Base-by-base conservation (phyloP, 1,140 invertebrate species). In the Calephelis nemesis region DNA sequence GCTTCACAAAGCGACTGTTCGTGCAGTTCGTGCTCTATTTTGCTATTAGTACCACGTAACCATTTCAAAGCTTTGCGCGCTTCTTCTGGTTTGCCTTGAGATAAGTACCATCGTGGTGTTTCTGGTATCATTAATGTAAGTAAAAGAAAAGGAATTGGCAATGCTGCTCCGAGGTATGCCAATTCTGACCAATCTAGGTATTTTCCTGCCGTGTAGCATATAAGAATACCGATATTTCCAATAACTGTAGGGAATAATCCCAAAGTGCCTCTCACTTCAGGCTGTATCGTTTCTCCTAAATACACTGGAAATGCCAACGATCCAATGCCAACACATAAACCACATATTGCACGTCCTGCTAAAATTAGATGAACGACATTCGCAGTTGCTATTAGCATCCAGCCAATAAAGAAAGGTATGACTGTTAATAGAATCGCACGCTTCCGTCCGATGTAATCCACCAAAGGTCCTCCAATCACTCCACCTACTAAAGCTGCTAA, bases 221-320 rank as follows among this genome's bases (percentile, higher is more conserved):
- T 42, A 30, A 98, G 83, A 70, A 98, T 97, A 64, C 97, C 96
- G 63, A 96, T 95, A 78, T 98, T 98, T 80, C 98, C 98, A 69
- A 98, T 94, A 0, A 96, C 96, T 4, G 98, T 98, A 0, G 97
- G 97, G 71, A 98, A 92, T 45, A 98, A 91, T 8, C 97, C 97
- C 30, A 98, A 92, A 4, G 96, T 96, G 10, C 98, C 98, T 52
- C 98, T 92, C 0, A 98, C 96, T 92, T 98, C 96, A 0, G 97
- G 95, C 79, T 98, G 97, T 40, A 98, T 94, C 0, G 97, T 97
- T 92, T 98, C 98, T 5, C 97, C 97, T 9, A 98, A 93, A 82
- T 98, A 99, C 4, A 98, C 97, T 0, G 97, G 97, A 67, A 97
- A 93, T 5, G 96, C 95, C 3, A 98, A 93, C 0, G 97, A 97